These are phyloP conservation scores for Merluccius polli DNA, from an alignment of 2,797 vertebrate species.

Conservation along the genomic window DNA sequence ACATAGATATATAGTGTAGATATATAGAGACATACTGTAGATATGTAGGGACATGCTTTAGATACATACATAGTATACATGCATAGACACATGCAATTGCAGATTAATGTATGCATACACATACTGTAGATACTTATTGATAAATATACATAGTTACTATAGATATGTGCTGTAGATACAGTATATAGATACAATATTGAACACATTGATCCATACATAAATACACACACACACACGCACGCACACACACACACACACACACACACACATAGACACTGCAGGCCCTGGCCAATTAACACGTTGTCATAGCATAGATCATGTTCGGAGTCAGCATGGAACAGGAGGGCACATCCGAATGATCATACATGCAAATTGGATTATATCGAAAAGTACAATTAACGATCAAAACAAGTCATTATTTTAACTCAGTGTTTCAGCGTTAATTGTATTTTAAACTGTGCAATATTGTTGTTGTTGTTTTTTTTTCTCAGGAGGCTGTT, in stretches of 20 bases:
- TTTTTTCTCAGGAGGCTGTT: neutral
- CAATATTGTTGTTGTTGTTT: neutral
- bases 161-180: too few relatives aligned
- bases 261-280: conserved; percentile 36
- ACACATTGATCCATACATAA: neutral
- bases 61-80: too few relatives aligned
- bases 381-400: conserved; percentile 15
- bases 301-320: conserved; percentile 66
- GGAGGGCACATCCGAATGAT: conserved; percentile 66
- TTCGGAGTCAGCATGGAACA: conserved; percentile 52
- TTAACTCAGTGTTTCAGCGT: neutral
- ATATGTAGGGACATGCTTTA: too few relatives aligned
- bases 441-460: neutral
- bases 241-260: conserved; percentile 31
- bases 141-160: neutral
- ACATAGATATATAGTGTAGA: too few relatives aligned
- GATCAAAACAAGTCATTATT: conserved; percentile 22
- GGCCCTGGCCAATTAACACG: conserved; percentile 74
- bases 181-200: too few relatives aligned
- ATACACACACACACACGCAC: conserved; percentile 31
- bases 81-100: too few relatives aligned
- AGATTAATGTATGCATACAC: neutral
- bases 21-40: too few relatives aligned
- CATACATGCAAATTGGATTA: conserved; percentile 65
- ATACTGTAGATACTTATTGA: neutral